Evolutionary conservation across 92 coral and sea anemone genomes (phyloP), one percentile per base, ranked within the genome.

Genomic region (Palythoa caribaeorum): DNA sequence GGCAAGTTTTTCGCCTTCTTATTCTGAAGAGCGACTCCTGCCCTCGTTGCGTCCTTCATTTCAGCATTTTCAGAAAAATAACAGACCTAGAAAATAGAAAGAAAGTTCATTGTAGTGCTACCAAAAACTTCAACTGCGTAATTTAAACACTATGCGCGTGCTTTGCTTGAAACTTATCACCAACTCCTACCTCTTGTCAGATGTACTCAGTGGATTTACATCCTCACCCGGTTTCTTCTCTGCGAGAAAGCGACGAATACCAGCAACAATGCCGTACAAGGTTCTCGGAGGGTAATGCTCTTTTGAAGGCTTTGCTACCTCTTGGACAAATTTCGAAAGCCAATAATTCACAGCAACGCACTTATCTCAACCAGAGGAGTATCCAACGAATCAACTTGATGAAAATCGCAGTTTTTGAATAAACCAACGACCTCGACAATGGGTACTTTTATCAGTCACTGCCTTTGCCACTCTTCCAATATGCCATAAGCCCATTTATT

Each of bases 371-470:
- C 75, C 83, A 86, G 75, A 76, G 76, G 37, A 10, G 84, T 76
- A 76, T 86, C 84, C 83, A 86, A 74, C 76, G 63, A 76, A 83
- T 59, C 37, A 75, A 75, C 89, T 75, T 75, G 39, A 71, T 72
- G 71, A 80, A 72, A 84, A 74, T 86, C 65, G 66, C 57, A 76
- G 76, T 60, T 84, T 86, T 76, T 86, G 84, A 76, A 86, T 86
- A 76, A 76, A 62, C 62, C 89, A 86, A 76, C 76, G 84, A 53
- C 84, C 76, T 76, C 70, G 59, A 80, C 55, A 59, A 59, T 80
- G 74, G 72, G 84, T 70, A 84, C 69, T 84, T 84, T 84, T 7
- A 70, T 69, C 63, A 84, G 15, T 69, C 20, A 14, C 79, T 70
- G 38, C 19, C 39, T 60, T 39, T 77, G 83, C 69, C 66, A 76